Base-by-base conservation (phyloP, 1,140 invertebrate species). In the Dolichoris vasculosae region DNA sequence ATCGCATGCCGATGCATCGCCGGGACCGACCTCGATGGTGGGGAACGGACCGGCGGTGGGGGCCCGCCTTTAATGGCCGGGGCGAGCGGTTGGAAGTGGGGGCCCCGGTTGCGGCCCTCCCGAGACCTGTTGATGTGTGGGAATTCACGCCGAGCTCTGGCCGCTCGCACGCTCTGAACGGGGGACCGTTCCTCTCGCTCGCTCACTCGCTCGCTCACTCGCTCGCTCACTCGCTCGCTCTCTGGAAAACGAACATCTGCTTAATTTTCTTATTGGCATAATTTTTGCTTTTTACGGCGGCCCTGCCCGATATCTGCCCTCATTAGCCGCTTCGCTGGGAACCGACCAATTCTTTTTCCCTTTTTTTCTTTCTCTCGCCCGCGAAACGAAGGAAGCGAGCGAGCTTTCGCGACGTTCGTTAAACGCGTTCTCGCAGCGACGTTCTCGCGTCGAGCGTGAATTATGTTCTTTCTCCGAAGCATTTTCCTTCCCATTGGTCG, bases 41-140 rank as follows among this genome's bases (percentile, higher is more conserved):
- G 79, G 63, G 79, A 30, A 8, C 51, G 64, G 30, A 11, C n/a
- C 75, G 51, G 38, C 32, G 35, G 48, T 78, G 83, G 77, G 59
- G 77, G 35, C 89, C 90, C 90, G 88, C 89, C 88, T 59, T 79
- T 63, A 79, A 79, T 79, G 78, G 78, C 32, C 38, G 69, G 69
- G 23, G 88, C 85, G 8, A 32, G 30, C 2, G n/a, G 13, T 11
- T 6, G 40, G 6, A 40, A 73, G 73, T 15, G n/a, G 30, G 73
- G 15, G 23, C 0, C 43, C 32, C 67, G 79, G 87, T 86, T 87
- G 89, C 90, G 88, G 83, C 59, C 87, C 87, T 87, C 87, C 89
- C 90, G 88, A 91, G 92, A 93, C 92, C 90, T 93, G 92, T 92
- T 93, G 93, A 93, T 93, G 91, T 93, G 91, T 92, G 91, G 91